Evolutionary conservation across 2,113 vertebrate species (phyloP), one percentile per base, ranked within the genome.

Genomic region (Cephalophus harveyi): DNA sequence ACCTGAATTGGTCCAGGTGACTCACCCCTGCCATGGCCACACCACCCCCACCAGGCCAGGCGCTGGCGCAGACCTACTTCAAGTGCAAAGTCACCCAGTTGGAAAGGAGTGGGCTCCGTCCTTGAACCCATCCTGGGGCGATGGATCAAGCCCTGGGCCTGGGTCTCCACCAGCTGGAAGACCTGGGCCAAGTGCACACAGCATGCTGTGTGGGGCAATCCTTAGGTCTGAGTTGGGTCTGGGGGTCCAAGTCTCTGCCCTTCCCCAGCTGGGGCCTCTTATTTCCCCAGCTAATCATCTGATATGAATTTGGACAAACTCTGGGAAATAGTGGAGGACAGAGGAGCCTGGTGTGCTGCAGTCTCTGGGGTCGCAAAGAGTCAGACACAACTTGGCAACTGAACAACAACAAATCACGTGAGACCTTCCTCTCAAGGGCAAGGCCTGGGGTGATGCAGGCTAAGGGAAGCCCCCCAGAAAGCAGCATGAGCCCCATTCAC

Each of bases 51-150:
- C 33, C 8, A 60, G 96, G 62, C 92, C 81, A 43, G 27, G 88
- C 55, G 40, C 96, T 64, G 79, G 81, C 3, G 5, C 30, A 7
- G 79, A 79, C 55, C 88, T 43, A 54, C 78, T 85, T 92, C 36
- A 84, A 55, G 67, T 46, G 5, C 2, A 2, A 21, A 93, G 78
- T 36, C 54, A 62, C 78, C 74, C 4, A 3, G 43, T 21, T 12
- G 30, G 76, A 52, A 60, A 84, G 40, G 12, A 48, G 33, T 33
- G 25, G 30, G 48, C 30, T 11, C 25, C 15, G 27, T 21, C 57
- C 50, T 67, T 11, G 2, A 64, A 40, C 50, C 9, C 14, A 40
- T 46, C 15, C 40, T 0, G 0, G 7, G 15, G 27, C 0, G 2
- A 62, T 2, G 15, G 15, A 21, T 33, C 14, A n/a, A 86, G 91